A percentile compares a stretch with the other conserved stretches of the same genome.
Conservation (phyloP, 1,140 invertebrate genomes). For the Diachasma alloeum region DNA sequence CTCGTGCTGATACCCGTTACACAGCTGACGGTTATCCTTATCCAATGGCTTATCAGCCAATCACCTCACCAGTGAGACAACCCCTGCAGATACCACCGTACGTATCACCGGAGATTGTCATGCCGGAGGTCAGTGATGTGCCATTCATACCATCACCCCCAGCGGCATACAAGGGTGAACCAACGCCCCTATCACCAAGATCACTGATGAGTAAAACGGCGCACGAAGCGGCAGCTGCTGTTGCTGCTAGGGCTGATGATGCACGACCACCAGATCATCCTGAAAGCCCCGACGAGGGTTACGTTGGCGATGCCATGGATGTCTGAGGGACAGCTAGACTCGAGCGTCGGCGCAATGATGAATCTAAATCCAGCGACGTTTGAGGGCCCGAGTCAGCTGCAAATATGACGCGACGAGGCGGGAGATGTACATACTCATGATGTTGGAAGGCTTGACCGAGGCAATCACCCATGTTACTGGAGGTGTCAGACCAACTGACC, state of each 20-base stretch:
- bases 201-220: slow-evolving; percentile 53
- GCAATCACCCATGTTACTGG: not conserved
- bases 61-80: slow-evolving; percentile 51
- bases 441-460: not conserved
- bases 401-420: not conserved
- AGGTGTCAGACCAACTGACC: slow-evolving; percentile 1
- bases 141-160: slow-evolving; percentile 77
- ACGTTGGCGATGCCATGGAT: slow-evolving; percentile 77
- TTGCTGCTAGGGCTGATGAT: slow-evolving; percentile 43
- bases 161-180: slow-evolving; percentile 57
- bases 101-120: slow-evolving; percentile 54
- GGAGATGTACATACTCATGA: not conserved
- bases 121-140: slow-evolving; percentile 57
- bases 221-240: slow-evolving; percentile 46
- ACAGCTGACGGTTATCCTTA: slow-evolving; percentile 81
- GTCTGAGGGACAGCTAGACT: slow-evolving; percentile 50
- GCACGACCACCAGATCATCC: slow-evolving; percentile 67
- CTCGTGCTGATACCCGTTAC: slow-evolving; percentile 72
- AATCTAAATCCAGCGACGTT: slow-evolving; percentile 12
- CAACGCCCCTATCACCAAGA: slow-evolving; percentile 51
- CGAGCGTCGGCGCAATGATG: slow-evolving; percentile 4
- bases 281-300: slow-evolving; percentile 87
- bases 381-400: not conserved
- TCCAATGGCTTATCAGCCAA: slow-evolving; percentile 46
- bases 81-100: slow-evolving; percentile 56